Evolutionary conservation across 2,113 vertebrate genomes (phyloP), one percentile per base, ranked within the genome.

Genomic region (Apteryx owenii): DNA sequence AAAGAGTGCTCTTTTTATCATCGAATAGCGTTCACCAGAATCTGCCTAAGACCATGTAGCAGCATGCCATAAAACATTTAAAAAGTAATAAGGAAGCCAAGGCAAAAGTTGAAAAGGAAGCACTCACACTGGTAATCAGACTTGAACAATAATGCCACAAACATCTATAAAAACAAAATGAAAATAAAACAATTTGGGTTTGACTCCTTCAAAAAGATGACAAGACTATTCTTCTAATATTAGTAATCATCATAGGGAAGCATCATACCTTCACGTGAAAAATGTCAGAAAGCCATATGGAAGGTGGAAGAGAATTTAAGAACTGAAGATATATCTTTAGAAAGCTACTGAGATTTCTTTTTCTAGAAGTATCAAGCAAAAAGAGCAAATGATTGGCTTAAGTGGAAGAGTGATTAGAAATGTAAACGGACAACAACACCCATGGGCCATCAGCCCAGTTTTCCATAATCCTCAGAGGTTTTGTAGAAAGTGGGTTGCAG

Each of bases 351-450:
- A 36, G 73, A 46, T 36, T 88, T 53, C 28, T 56, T 73, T 20
- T 53, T 69, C 36, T 28, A 76, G 70, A 71, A 62, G 20, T 22
- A 46, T 77, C 7, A 12, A 56, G 64, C 28, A 54, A 12, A 40
- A 56, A 62, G 46, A 62, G 44, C 58, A 46, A 72, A 81, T 38
- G 25, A 7, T 70, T 86, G n/a, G 13, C n/a, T 76, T 70, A 22
- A 70, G 38, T 66, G 71, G 48, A 64, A 82, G 60, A 56, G 38
- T 42, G 44, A 13, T 50, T 68, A 40, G 60, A 84, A 84, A 21
- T 21, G 9, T 60, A 78, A 51, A 48, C 21, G 0, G 0, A 18
- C 1, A 12, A 17, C 1, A 14, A 3, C 23, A 2, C 26, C 19
- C 7, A 12, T 25, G 48, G 31, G 48, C 6, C 38, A 18, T 54